Evolutionary conservation across 2,113 vertebrate species (phyloP).

Genomic region (Sakesphorus luctuosus): DNA sequence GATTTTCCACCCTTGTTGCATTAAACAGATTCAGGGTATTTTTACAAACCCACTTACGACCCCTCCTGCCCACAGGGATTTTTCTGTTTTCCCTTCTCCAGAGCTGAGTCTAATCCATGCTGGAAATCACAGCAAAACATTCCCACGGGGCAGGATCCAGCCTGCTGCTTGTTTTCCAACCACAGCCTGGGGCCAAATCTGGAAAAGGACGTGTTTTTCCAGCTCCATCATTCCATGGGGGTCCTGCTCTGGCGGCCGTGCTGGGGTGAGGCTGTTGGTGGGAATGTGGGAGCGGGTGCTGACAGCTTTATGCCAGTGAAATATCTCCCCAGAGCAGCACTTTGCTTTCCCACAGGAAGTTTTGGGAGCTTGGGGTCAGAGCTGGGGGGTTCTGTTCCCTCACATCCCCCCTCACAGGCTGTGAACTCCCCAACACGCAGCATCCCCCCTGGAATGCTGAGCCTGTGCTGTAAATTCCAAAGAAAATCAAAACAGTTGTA

Average conservation of each 20-base stretch:
- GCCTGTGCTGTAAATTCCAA: not conserved
- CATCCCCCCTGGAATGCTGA: not conserved
- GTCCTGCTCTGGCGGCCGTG: accelerated
- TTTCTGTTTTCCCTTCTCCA: not conserved
- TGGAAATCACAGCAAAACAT: not conserved
- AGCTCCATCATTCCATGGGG: not conserved
- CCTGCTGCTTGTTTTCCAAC: not conserved
- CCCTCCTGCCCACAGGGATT: not conserved
- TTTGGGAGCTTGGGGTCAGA: not conserved
- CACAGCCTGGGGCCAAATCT: accelerated
- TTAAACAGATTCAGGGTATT: not conserved
- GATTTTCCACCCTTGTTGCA: not conserved
- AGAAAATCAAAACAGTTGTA: not conserved
- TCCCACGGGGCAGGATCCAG: not conserved
- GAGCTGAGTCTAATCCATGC: not conserved
- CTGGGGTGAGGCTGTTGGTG: not conserved
- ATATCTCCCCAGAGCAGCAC: accelerated
- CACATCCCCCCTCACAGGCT: not conserved
- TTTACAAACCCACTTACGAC: accelerated
- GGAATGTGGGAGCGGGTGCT: not conserved
- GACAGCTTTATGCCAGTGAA: not conserved
- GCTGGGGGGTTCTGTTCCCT: not conserved
- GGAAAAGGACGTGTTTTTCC: not conserved
- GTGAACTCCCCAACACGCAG: accelerated
- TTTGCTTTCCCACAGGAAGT: not conserved